Evolutionary conservation across 2,113 vertebrate genomes (phyloP), one percentile per base, ranked within the genome.

Genomic region (Pterocles gutturalis): DNA sequence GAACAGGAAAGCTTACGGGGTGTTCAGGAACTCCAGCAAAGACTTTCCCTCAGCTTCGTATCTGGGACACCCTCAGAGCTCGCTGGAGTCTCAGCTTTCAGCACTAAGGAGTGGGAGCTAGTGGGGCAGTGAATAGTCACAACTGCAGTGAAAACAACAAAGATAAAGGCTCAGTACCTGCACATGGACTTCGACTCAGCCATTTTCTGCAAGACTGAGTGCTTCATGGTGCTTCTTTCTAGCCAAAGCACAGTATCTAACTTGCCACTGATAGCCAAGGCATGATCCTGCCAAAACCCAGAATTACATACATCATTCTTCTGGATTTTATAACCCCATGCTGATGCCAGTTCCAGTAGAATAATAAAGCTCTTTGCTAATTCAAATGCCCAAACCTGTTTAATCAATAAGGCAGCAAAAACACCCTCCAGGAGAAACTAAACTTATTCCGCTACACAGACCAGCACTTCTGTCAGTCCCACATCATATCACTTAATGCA

Each of bases 11-110:
- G 61, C 73, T 89, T 88, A 79, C 5, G 55, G 95, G 69, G 53
- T 69, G n/a, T 80, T 97, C 76, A 93, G 94, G 95, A 97, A 92
- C 93, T 96, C 96, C 96, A 95, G 93, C 94, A 94, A 97, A 97
- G 95, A 84, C 91, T 87, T 93, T 90, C 88, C 57, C 67, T 92
- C 88, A 97, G 77, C 80, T 85, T 73, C 25, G 7, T 54, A 61
- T n/a, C 83, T 87, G 78, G 64, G 79, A 93, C 2, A 6, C 62
- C 73, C 83, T 97, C 89, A 90, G 72, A 92, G 71, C 82, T 79
- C 77, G n/a, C 29, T 33, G 12, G 6, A 21, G 18, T 38, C 72
- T 90, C 65, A 84, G 70, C 69, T 65, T 82, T 96, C 76, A 60
- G 21, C 8, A 17, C 13, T 46, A 54, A 10, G 43, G 75, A 91